Base-by-base conservation (phyloP, 1,140 invertebrate genomes). In the Harlomillsia oculata region DNA sequence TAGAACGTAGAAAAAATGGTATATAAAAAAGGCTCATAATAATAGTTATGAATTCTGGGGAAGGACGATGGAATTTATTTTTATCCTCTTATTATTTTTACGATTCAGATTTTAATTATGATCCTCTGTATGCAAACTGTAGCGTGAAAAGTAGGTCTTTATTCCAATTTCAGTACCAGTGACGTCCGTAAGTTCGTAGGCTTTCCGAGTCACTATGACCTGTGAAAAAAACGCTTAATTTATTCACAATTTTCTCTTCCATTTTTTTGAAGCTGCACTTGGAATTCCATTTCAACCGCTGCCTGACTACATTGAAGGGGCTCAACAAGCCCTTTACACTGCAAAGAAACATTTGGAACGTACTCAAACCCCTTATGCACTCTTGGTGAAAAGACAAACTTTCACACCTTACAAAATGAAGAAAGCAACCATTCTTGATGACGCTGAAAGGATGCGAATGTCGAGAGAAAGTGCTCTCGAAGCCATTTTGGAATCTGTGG, bases 231-330 rank as follows among this genome's bases (percentile, higher is more conserved):
- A n/a, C n/a, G n/a, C n/a, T n/a, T n/a, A n/a, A n/a, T n/a, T n/a
- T n/a, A n/a, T n/a, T n/a, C n/a, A n/a, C n/a, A n/a, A 26, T 25
- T 44, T 28, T 28, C 25, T 41, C 36, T 50, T 32, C 2, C 50
- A 29, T 53, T 67, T 60, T 34, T 61, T n/a, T n/a, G n/a, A n/a
- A 74, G 74, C 72, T 53, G 69, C 71, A n/a, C 62, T 76, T 44
- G 69, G 70, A 8, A 74, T 76, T 59, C 73, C 74, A 49, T 75
- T 71, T 62, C 69, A 72, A 58, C 65, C 71, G 30, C 64, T 76
- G 13, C 72, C 74, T 9, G 70, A 72, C 59, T 74, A 74, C 62
- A 67, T 72, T 50, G 71, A 71, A 57, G 70, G 72, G 13, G 73
- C 73, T 49, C 66, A 69, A 26, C 66, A 71, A 67, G 67, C 69